phyloP scores from a whole-genome alignment of 2,113 vertebrate species.

The human region GRCh38 chr12:102144501-102145000 shows the following conservation, averaged over 20 bases:
- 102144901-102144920: conserved; percentile 10
- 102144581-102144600: conserved; percentile 74
- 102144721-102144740: conserved; percentile 54
- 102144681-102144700: conserved; percentile 43
- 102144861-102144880: conserved; percentile 28
- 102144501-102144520: conserved; percentile 75
- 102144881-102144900: not conserved
- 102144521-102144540: conserved; percentile 83
- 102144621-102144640: conserved; percentile 61
- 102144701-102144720: conserved; percentile 33
- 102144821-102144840: not conserved
- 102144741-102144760: conserved; percentile 36
- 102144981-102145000: not conserved
- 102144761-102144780: conserved; percentile 45
- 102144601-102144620: conserved; percentile 71
- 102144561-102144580: conserved; percentile 73
- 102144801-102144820: not conserved
- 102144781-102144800: conserved; percentile 32
- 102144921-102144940: not conserved
- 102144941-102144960: not conserved
- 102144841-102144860: not conserved
- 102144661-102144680: conserved; percentile 48
- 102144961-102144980: conserved; percentile 25
- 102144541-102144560: conserved; percentile 79
- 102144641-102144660: conserved; percentile 39